phyloP scores from a whole-genome alignment of 2,888 invertebrate genomes.

The Netelia melanura region DNA sequence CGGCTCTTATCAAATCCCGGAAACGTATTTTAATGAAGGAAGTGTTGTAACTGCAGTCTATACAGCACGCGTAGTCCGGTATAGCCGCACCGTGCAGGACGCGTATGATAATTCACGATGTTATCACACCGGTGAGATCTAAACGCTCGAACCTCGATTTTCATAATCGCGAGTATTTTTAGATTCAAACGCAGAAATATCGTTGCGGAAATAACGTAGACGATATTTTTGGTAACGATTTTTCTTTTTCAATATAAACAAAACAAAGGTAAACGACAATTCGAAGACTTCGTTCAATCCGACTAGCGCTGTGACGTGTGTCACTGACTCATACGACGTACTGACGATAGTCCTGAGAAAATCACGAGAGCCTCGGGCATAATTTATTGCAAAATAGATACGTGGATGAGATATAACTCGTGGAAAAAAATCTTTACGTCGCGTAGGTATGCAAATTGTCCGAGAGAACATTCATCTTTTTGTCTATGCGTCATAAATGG shows the following conservation, averaged over 20 bases:
- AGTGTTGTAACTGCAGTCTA: conserved; percentile 48
- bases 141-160: conserved; percentile 16
- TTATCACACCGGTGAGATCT: conserved; percentile 56
- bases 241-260: too few relatives aligned
- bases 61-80: not conserved
- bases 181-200: not conserved
- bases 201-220: not conserved
- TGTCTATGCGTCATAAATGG: not conserved
- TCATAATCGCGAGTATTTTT: not conserved
- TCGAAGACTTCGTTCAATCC: not conserved
- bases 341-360: conserved; percentile 1
- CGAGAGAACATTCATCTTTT: not conserved
- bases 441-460: not conserved
- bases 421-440: not conserved
- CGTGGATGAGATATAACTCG: not conserved
- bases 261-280: not conserved
- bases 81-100: conserved; percentile 31
- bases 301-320: conserved; percentile 27
- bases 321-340: conserved; percentile 33
- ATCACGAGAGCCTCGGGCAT: not conserved
- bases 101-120: conserved; percentile 31
- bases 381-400: not conserved
- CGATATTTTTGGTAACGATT: not conserved
- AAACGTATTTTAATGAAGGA: conserved; percentile 52
- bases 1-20: conserved; percentile 52